Evolutionary conservation across 2,797 vertebrate species (phyloP).

Genomic region (Taeniopygia guttata): DNA sequence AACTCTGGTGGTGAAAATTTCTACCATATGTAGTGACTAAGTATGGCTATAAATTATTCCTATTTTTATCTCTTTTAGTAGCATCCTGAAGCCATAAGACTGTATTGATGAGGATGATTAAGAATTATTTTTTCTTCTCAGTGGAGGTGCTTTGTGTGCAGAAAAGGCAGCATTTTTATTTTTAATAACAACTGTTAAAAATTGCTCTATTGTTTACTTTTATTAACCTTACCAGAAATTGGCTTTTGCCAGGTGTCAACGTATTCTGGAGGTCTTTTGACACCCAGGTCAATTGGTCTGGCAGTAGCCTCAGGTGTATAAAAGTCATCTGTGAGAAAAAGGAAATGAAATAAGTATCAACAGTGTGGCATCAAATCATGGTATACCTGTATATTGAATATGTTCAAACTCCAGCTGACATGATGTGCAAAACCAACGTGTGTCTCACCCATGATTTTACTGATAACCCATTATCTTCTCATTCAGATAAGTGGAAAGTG

Average conservation of each 20-base stretch:
- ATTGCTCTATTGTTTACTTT: background rate
- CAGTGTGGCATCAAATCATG: background rate
- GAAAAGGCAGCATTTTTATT: background rate
- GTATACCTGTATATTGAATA: background rate
- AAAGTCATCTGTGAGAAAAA: constrained; percentile 54
- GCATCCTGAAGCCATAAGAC: background rate
- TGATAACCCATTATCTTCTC: background rate
- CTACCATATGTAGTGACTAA: background rate
- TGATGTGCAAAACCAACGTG: background rate
- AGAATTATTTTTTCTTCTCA: background rate
- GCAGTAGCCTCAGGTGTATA: constrained; percentile 26
- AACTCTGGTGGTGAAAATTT: background rate
- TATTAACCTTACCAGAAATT: constrained; percentile 56
- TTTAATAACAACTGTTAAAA: background rate
- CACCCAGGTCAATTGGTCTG: constrained; percentile 20
- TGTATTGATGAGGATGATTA: background rate
- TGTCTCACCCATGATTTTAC: background rate
- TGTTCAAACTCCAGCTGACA: background rate
- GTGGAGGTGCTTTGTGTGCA: background rate
- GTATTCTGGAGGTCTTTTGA: constrained; percentile 50
- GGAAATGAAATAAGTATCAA: background rate
- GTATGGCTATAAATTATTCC: background rate
- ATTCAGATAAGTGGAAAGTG: background rate
- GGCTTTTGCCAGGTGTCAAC: constrained; percentile 49
- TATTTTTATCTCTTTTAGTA: background rate